Evolutionary conservation across 2,113 vertebrate genomes (phyloP).

Genomic region (Tor tambroides): DNA sequence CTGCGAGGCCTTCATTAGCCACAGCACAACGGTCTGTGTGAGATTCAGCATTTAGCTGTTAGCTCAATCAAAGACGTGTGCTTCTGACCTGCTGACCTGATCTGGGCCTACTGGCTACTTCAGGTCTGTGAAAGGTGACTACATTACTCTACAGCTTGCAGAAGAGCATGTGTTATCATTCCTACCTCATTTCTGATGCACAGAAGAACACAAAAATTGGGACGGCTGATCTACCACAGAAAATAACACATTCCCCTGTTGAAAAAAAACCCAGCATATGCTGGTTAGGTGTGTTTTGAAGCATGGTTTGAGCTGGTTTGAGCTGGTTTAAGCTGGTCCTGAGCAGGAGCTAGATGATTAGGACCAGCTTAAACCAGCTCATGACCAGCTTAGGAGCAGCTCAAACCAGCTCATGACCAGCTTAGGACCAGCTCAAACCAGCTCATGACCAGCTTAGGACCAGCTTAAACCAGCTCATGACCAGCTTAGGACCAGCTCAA

Average conservation of each 20-base stretch:
- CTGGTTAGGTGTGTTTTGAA: too few relatives aligned
- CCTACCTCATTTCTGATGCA: background rate
- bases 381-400: too few relatives aligned
- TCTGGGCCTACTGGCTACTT: background rate
- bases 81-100: background rate
- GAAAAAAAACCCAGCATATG: too few relatives aligned
- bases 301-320: too few relatives aligned
- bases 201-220: background rate
- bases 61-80: background rate
- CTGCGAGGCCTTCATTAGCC: background rate
- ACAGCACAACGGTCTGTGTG: background rate
- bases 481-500: too few relatives aligned
- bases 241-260: background rate
- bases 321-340: too few relatives aligned
- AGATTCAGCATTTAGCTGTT: background rate
- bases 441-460: too few relatives aligned
- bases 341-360: too few relatives aligned
- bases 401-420: too few relatives aligned
- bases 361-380: too few relatives aligned
- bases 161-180: background rate
- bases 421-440: too few relatives aligned
- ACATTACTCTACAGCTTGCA: background rate
- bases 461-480: too few relatives aligned
- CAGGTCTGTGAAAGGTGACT: background rate
- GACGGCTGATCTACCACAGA: background rate